Base-by-base conservation (phyloP, 2,113 vertebrate genomes). In the Muscicapa adusta region DNA sequence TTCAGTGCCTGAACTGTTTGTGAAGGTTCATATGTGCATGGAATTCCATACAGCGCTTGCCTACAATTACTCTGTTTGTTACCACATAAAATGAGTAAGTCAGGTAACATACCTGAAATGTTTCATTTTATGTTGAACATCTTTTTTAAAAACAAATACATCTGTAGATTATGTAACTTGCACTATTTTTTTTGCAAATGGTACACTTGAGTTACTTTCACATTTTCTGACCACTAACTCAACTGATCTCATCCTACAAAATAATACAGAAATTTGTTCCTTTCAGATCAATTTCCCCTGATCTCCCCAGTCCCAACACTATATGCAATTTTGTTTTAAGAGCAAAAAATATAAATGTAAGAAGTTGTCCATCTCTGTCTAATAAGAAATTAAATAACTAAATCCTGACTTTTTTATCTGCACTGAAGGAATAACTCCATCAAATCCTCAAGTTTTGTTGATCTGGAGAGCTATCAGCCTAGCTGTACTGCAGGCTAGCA, bases 41-140 rank as follows among this genome's bases (percentile, higher is more conserved):
- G 33, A 36, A 45, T 83, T 53, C 38, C 8, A 14, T 14, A 13
- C 2, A 20, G 7, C 25, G 12, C 7, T 75, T 83, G 14, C 4
- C 10, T 76, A 28, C 22, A 26, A 22, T 28, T 67, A 57, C 18
- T 61, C 6, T 22, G 4, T 23, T 12, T 31, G 10, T 24, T 48
- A n/a, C 33, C 18, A 20, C 9, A 25, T 34, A 43, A 9, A 58
- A 34, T 18, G 36, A 81, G 2, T 45, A 60, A 91, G 34, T 71
- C 23, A 29, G 24, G 3, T 36, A 45, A 11, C 1, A 1, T 29
- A 58, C 24, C 51, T 6, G 1, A 18, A 7, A 40, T 29, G 5
- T 36, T 22, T 72, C 38, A 67, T 63, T 68, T 82, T 45, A n/a
- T 1, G 1, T 11, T 43, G 2, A 48, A 29, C 1, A 6, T 20